A percentile compares a stretch with the other conserved stretches of the same genome.
These are phyloP conservation scores for Phytoseiulus persimilis DNA, from an alignment of 2,888 invertebrate species.

Conservation along the genomic window DNA sequence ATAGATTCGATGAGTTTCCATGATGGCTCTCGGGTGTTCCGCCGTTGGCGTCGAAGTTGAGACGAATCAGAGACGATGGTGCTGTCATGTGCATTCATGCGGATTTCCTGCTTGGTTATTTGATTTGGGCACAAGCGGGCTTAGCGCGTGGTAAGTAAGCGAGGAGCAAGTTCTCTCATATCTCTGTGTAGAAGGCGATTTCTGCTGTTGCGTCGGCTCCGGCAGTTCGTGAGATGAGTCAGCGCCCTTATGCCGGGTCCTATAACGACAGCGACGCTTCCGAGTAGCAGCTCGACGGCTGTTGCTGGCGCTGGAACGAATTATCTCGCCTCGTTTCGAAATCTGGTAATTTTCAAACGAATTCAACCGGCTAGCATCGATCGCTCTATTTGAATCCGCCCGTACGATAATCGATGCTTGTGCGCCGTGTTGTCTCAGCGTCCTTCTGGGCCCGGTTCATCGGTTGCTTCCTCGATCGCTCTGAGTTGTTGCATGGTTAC, in stretches of 20 bases:
- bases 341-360: background rate
- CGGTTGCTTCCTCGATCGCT: background rate
- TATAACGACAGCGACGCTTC: background rate
- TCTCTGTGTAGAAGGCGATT: background rate
- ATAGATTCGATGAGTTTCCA: too few species aligned
- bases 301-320: background rate
- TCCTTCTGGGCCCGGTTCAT: background rate
- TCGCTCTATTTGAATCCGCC: background rate
- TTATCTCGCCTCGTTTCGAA: background rate
- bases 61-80: background rate
- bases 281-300: background rate
- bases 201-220: background rate
- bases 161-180: background rate
- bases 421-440: background rate
- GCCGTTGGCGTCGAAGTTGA: background rate
- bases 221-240: background rate
- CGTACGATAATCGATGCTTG: background rate
- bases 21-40: too few species aligned
- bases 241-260: background rate
- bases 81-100: background rate
- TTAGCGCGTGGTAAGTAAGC: background rate
- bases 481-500: background rate
- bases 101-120: background rate
- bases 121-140: background rate
- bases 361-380: background rate